Percentiles rank a stretch among this genome's conserved stretches.
Evolutionary conservation across 2,888 invertebrate species (phyloP).

Genomic region (Hyalella azteca): DNA sequence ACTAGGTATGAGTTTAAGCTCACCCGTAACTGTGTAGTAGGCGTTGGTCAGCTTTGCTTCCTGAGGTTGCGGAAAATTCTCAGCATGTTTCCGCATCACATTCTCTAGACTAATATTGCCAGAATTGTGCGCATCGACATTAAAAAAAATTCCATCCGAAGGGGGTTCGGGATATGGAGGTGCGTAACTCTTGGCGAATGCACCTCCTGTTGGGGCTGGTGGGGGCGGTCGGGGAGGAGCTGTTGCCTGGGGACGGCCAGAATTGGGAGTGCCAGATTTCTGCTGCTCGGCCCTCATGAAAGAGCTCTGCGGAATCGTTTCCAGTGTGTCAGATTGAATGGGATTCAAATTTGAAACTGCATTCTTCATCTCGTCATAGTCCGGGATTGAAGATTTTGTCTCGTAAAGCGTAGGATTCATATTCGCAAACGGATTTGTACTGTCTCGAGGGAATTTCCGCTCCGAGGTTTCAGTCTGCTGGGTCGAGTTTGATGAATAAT

Average conservation of each 20-base stretch:
- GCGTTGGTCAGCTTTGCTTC: conserved; percentile 53
- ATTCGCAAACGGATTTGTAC: not conserved
- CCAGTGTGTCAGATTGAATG: not conserved
- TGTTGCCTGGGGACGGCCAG: not conserved
- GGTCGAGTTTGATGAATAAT: not conserved
- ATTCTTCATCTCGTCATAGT: too few species aligned
- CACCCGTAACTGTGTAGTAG: conserved; percentile 54
- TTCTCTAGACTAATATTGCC: conserved; percentile 38
- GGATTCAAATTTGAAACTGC: not conserved
- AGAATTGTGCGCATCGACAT: conserved; percentile 46
- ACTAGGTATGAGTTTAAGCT: conserved; percentile 52
- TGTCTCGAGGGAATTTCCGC: not conserved
- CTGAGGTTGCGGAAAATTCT: conserved; percentile 48
- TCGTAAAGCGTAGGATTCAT: not conserved
- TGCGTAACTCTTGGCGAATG: conserved; percentile 41
- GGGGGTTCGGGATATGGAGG: conserved; percentile 45
- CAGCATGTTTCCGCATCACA: not conserved
- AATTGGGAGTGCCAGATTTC: not conserved
- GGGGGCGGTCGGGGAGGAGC: conserved; percentile 52
- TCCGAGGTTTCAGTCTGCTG: not conserved
- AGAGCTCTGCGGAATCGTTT: not conserved
- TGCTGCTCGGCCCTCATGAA: not conserved
- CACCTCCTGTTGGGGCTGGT: conserved; percentile 50
- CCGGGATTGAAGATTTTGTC: not conserved
- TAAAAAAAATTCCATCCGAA: conserved; percentile 43